Conservation (phyloP, 1,140 invertebrate genomes). For the Trichonephila inaurata region DNA sequence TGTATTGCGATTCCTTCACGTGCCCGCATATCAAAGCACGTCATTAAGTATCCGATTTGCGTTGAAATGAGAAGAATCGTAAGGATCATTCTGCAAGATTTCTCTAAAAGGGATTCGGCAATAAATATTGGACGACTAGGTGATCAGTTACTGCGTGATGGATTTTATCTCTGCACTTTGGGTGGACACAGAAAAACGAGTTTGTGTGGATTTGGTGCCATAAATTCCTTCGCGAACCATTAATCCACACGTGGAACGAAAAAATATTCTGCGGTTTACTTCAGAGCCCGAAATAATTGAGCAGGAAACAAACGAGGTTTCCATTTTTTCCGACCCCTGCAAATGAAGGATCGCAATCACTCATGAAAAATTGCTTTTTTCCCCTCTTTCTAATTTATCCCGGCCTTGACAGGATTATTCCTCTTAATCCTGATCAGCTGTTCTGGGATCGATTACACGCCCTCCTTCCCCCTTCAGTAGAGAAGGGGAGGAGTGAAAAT, state of each 20-base stretch:
- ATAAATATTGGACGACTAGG: too few relatives aligned
- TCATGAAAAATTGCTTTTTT: neutral
- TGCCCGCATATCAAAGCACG: too few relatives aligned
- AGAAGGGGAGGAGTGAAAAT: neutral
- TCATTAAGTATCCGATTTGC: too few relatives aligned
- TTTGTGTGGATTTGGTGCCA: too few relatives aligned
- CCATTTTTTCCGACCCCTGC: neutral
- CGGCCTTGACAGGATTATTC: neutral
- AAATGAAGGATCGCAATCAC: neutral
- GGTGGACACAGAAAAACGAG: neutral
- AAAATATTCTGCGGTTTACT: neutral
- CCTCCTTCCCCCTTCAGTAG: neutral
- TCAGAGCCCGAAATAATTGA: neutral
- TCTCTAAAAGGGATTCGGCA: too few relatives aligned
- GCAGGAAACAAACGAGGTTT: neutral
- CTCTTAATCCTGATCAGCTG: conserved; percentile 19
- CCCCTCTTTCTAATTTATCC: neutral
- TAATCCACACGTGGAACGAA: too few relatives aligned
- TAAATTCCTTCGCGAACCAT: neutral
- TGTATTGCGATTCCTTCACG: too few relatives aligned
- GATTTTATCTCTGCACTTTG: neutral
- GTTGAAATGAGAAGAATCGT: too few relatives aligned
- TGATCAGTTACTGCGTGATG: neutral
- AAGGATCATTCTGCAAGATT: too few relatives aligned
- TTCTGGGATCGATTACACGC: neutral